A percentile compares a stretch with the other conserved stretches of the same genome.
phyloP scores from a whole-genome alignment of 2,888 invertebrate species.

The Brenthis daphne region DNA sequence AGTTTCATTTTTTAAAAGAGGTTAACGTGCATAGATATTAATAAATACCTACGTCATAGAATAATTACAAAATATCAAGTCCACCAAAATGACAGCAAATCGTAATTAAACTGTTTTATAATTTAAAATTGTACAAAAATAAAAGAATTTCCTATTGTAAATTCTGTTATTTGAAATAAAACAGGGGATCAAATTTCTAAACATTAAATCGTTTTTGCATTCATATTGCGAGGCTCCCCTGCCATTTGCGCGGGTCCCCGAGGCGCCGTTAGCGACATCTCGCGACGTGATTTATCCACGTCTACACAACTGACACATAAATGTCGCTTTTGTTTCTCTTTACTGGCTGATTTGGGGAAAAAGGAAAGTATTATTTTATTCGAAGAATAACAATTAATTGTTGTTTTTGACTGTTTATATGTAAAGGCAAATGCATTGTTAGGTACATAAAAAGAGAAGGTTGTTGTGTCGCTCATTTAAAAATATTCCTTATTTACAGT shows the following conservation, averaged over 20 bases:
- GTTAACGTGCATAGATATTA: too few species aligned
- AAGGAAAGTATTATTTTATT: conserved; percentile 12
- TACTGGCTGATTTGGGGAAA: conserved; percentile 55
- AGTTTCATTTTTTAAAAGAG: too few species aligned
- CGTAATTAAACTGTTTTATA: too few species aligned
- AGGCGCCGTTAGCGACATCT: conserved; percentile 66
- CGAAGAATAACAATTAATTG: neutral
- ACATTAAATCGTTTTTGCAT: conserved; percentile 62
- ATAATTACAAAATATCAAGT: too few species aligned
- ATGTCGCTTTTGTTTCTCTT: conserved; percentile 79
- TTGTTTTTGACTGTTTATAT: neutral
- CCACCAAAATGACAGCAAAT: too few species aligned
- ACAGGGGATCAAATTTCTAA: conserved; percentile 60
- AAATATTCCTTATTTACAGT: too few species aligned
- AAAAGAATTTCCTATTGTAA: neutral
- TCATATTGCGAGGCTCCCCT: conserved; percentile 57
- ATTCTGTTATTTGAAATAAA: conserved; percentile 22
- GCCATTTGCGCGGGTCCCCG: conserved; percentile 73
- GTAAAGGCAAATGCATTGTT: too few species aligned
- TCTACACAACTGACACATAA: conserved; percentile 76
- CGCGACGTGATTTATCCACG: conserved; percentile 70
- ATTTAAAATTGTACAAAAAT: neutral
- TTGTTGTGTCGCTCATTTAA: too few species aligned
- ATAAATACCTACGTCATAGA: too few species aligned
- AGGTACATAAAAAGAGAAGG: too few species aligned